Evolutionary conservation across 2,888 invertebrate species (phyloP), one percentile per base, ranked within the genome.

Genomic region (Tetheella fluctuosa): DNA sequence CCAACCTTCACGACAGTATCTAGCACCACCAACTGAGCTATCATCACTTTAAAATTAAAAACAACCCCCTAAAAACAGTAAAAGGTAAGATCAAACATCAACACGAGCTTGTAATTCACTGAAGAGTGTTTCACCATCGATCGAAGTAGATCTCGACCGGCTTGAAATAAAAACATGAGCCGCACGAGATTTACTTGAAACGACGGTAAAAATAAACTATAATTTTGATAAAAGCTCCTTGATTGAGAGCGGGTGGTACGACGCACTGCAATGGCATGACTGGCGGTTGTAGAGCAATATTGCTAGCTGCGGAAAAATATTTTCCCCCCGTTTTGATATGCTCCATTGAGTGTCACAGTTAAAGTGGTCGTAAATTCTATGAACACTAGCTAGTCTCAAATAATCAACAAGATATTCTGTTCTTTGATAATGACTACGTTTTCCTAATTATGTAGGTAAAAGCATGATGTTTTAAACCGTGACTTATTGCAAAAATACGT

Each of bases 171-270:
- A 48, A 23, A 28, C 23, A 85, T 80, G 81, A 85, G 89, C 91
- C 91, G 90, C 90, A 91, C 91, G 91, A 91, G 91, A 91, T 91
- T 91, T 91, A 91, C 91, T 91, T 91, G 69, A 59, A 81, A 64
- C 79, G 84, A 86, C 85, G 53, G 63, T 69, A 79, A 72, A 70
- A 20, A 20, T 48, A 20, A 20, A 1, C 10, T 20, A 7, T 42
- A 37, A 37, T 15, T 15, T 17, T 20, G 20, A 20, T 48, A 2
- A 20, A 6, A 1, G 39, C 15, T 60, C 58, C 59, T 58, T 30
- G 42, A n/a, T 62, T 42, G 52, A 58, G 25, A 56, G 59, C 68
- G 61, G 56, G 61, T 71, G 63, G 58, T 67, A 60, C 53, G 62
- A 23, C 23, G 52, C 66, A 65, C 66, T 70, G 67, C 71, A 61